Percentiles rank a stretch among this genome's conserved stretches.
phyloP scores from a whole-genome alignment of 1,140 invertebrate genomes.

The Pseudomyrmex pallidus region DNA sequence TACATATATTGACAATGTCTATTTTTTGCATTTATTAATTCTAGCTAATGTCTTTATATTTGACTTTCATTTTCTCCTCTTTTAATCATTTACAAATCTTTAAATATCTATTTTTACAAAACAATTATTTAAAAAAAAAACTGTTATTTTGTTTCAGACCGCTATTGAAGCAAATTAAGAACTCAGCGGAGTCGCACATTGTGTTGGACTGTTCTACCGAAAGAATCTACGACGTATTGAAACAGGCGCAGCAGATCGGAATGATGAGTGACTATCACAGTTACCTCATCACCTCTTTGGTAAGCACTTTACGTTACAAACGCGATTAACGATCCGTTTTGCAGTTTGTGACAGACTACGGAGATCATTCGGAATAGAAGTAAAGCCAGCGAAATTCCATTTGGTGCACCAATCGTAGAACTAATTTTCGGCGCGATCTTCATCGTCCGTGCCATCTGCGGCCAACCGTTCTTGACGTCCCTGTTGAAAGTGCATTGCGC shows the following conservation, averaged over 20 bases:
- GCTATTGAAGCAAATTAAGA: constrained; percentile 95
- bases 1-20: constrained; percentile 13
- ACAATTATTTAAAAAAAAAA: not conserved
- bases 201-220: constrained; percentile 95
- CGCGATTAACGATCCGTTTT: constrained; percentile 60
- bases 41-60: not conserved
- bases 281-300: constrained; percentile 95
- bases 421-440: constrained; percentile 50
- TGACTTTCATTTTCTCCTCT: not conserved
- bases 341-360: not conserved
- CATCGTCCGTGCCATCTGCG: constrained; percentile 19
- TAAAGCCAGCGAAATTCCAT: constrained; percentile 52
- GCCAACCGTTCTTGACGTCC: not conserved
- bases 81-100: not conserved
- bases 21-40: not conserved
- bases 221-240: constrained; percentile 93
- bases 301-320: constrained; percentile 83
- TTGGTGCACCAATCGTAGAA: constrained; percentile 32
- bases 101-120: not conserved
- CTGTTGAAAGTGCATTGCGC: not conserved
- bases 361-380: constrained; percentile 13
- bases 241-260: constrained; percentile 97
- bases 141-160: constrained; percentile 87
- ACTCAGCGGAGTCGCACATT: constrained; percentile 95
- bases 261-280: constrained; percentile 98